phyloP scores from a whole-genome alignment of 2,888 invertebrate genomes.

The Heteromyza rotundicornis region DNA sequence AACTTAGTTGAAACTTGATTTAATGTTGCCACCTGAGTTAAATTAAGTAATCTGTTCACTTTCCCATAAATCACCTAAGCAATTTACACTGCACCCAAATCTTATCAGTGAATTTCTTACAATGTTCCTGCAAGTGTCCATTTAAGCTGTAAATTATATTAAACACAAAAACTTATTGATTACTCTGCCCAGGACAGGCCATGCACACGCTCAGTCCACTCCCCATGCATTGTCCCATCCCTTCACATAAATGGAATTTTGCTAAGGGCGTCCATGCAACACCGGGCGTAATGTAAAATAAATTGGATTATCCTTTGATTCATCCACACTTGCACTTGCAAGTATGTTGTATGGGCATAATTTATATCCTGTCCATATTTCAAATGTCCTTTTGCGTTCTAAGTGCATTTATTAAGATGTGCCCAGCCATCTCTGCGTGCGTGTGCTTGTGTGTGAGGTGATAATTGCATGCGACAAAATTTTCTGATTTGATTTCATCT shows the following conservation, averaged over 20 bases:
- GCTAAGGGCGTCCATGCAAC: conserved; percentile 25
- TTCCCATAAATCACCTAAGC: background rate
- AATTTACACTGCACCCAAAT: background rate
- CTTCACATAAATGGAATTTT: conserved; percentile 36
- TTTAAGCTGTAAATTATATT: conserved; percentile 51
- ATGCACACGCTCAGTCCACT: conserved; percentile 10
- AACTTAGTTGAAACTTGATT: too few relatives aligned
- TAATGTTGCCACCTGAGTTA: too few relatives aligned
- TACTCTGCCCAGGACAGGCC: conserved; percentile 27
- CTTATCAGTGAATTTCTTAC: background rate
- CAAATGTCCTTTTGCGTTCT: conserved; percentile 38
- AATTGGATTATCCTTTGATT: conserved; percentile 61
- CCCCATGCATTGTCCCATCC: conserved; percentile 33
- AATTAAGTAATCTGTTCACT: too few relatives aligned
- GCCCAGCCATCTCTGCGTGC: conserved; percentile 23
- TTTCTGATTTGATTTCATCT: conserved; percentile 27
- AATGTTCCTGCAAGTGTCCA: background rate
- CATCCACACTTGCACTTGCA: conserved; percentile 47
- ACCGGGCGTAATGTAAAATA: conserved; percentile 47
- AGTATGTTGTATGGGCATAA: conserved; percentile 33
- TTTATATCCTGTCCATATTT: conserved; percentile 53
- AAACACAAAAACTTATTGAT: conserved; percentile 54
- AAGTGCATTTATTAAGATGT: conserved; percentile 7
- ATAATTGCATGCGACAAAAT: conserved; percentile 32
- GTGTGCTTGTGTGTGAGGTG: conserved; percentile 23